Base-by-base conservation (phyloP, 2,888 invertebrate species). In the Eupelmus urozonus region DNA sequence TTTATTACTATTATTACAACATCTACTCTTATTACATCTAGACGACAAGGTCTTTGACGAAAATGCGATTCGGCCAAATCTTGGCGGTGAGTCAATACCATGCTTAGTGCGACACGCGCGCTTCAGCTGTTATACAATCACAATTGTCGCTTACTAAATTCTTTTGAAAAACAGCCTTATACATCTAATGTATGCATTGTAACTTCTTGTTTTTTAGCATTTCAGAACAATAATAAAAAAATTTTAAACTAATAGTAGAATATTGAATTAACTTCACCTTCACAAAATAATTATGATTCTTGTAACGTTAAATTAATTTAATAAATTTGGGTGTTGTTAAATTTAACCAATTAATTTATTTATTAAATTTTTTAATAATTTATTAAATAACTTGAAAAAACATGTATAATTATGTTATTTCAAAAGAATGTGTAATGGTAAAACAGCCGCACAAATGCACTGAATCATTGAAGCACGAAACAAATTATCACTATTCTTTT, bases 51-150 rank as follows among this genome's bases (percentile, higher is more conserved):
- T 82, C 70, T 23, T 57, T 82, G 88, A 88, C 82, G 87, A 87
- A 87, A 88, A 88, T 83, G 86, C 86, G 83, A 88, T 88, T 84
- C 85, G 83, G 81, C 86, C 85, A 83, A 85, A 84, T 78, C 80
- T 73, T 82, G 87, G 86, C 81, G 88, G 88, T 88, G 88, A 88
- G 88, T 88, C 82, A 83, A 82, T 79, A 80, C 76, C 78, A 75
- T 82, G 80, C 82, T 79, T 82, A 81, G 67, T 79, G 78, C 76
- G 77, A 80, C 76, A 81, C 75, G 63, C 76, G 79, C 70, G 81
- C 81, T 81, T 81, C 1, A 73, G 71, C 71, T 3, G 57, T n/a
- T n/a, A n/a, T n/a, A 49, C 25, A 65, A 40, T 74, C 65, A 59
- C 57, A 29, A 34, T 23, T 53, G 34, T 53, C 49, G 40, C 18